These are phyloP conservation scores for Lepidurus apus DNA, from an alignment of 1,140 invertebrate species.

Conservation along the genomic window DNA sequence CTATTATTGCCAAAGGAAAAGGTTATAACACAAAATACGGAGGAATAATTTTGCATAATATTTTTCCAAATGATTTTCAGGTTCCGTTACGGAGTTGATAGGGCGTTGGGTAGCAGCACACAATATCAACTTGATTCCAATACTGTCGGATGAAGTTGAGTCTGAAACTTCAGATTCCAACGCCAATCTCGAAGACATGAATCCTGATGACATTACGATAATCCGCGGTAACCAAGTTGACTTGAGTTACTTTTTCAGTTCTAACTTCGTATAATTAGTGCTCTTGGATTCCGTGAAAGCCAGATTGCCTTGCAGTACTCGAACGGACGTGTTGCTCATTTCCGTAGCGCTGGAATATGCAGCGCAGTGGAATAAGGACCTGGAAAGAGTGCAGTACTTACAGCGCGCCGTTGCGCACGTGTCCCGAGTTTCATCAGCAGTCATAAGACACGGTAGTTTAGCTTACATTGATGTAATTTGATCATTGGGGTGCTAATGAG, in stretches of 20 bases:
- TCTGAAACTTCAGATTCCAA: constrained; percentile 41
- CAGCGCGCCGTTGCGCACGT: constrained; percentile 21
- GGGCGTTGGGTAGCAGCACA: constrained; percentile 69
- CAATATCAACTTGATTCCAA: constrained; percentile 57
- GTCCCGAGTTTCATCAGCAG: neutral
- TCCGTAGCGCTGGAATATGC: constrained; percentile 31
- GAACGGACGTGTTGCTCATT: constrained; percentile 27
- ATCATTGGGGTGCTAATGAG: constrained; percentile 17
- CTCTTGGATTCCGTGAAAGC: neutral
- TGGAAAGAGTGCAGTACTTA: constrained; percentile 22
- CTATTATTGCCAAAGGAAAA: constrained; percentile 69
- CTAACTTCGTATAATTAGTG: neutral
- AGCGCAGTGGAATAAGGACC: constrained; percentile 29
- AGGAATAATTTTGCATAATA: constrained; percentile 20
- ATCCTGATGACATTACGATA: constrained; percentile 37
- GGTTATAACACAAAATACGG: constrained; percentile 47
- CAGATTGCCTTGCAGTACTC: neutral
- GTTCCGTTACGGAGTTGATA: constrained; percentile 73
- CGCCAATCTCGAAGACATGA: neutral
- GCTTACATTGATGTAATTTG: constrained; percentile 26
- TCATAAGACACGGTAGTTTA: constrained; percentile 30
- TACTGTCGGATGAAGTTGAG: constrained; percentile 47
- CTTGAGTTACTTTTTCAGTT: constrained; percentile 26
- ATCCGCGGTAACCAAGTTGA: constrained; percentile 7
- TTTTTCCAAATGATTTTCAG: constrained; percentile 38